Percentiles rank a stretch among this genome's conserved stretches.
Evolutionary conservation across 2,113 vertebrate genomes (phyloP).

Genomic region (Oncorhynchus mykiss): DNA sequence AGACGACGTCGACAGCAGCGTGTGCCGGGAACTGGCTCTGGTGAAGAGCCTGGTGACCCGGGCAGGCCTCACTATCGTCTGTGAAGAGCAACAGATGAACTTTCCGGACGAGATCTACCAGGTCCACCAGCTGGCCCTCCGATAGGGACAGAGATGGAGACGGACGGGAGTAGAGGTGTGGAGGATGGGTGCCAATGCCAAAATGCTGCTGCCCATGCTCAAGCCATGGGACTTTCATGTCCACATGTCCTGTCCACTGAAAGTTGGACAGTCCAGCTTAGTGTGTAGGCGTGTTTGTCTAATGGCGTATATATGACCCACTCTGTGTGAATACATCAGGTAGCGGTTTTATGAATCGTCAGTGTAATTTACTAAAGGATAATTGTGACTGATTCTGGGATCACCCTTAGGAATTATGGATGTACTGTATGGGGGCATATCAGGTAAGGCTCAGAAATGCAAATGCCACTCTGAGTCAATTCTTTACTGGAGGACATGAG

Average conservation of each 20-base stretch:
- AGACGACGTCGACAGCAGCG: slow-evolving; percentile 96
- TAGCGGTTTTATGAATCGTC: neutral
- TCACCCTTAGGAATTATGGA: neutral
- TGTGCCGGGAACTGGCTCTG: slow-evolving; percentile 86
- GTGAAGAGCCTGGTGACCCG: slow-evolving; percentile 75
- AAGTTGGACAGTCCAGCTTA: neutral
- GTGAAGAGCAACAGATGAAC: slow-evolving; percentile 86
- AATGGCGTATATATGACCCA: neutral
- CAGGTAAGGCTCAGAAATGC: neutral
- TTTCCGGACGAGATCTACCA: slow-evolving; percentile 96
- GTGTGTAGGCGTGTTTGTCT: neutral
- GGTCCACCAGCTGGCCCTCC: slow-evolving; percentile 89
- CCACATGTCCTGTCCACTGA: neutral
- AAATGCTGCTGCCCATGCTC: neutral
- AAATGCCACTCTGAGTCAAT: neutral
- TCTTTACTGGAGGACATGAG: too few relatives aligned
- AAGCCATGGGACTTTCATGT: neutral
- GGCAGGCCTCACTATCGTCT: slow-evolving; percentile 83
- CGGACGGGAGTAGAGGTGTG: neutral
- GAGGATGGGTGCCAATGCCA: neutral
- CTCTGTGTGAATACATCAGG: neutral
- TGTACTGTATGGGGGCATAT: neutral
- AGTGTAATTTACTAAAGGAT: neutral
- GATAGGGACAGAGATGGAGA: slow-evolving; percentile 67
- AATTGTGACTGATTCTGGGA: neutral